These are phyloP conservation scores for Agonopterix subpropinquella DNA, from an alignment of 2,888 invertebrate genomes.

Conservation along the genomic window DNA sequence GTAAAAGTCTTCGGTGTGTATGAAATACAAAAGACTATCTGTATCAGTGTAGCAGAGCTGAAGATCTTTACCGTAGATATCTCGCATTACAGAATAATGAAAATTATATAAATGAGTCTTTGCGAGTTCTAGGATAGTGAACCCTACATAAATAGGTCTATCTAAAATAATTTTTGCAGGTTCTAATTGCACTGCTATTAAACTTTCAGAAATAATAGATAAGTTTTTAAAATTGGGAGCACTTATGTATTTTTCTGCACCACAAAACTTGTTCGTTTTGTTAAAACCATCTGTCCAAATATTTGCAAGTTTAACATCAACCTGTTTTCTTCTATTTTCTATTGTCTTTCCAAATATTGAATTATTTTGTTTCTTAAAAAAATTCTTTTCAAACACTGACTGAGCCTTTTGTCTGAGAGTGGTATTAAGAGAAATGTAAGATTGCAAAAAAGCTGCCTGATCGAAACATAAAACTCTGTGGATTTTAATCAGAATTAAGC, in stretches of 20 bases:
- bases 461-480: constrained; percentile 24
- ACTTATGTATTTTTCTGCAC: constrained; percentile 4
- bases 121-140: constrained; percentile 8
- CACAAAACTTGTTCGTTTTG: constrained; percentile 5
- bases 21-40: constrained; percentile 10
- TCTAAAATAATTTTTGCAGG: constrained; percentile 5
- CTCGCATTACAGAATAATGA: too few relatives aligned
- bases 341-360: constrained; percentile 8
- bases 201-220: constrained; percentile 8
- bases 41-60: constrained; percentile 11
- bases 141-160: constrained; percentile 7
- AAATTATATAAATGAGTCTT: constrained; percentile 2
- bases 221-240: constrained; percentile 9
- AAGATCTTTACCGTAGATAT: too few relatives aligned
- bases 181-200: constrained; percentile 6
- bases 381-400: constrained; percentile 2
- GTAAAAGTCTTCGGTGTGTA: constrained; percentile 9
- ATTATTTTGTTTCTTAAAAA: constrained; percentile 6
- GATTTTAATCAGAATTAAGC: constrained; percentile 19
- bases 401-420: neutral
- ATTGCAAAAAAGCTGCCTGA: constrained; percentile 26
- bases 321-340: constrained; percentile 7
- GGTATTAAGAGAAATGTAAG: constrained; percentile 17
- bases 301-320: constrained; percentile 4
- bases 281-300: constrained; percentile 4